Evolutionary conservation across 2,797 vertebrate species (phyloP), one percentile per base, ranked within the genome.

Genomic region (Somateria mollissima): DNA sequence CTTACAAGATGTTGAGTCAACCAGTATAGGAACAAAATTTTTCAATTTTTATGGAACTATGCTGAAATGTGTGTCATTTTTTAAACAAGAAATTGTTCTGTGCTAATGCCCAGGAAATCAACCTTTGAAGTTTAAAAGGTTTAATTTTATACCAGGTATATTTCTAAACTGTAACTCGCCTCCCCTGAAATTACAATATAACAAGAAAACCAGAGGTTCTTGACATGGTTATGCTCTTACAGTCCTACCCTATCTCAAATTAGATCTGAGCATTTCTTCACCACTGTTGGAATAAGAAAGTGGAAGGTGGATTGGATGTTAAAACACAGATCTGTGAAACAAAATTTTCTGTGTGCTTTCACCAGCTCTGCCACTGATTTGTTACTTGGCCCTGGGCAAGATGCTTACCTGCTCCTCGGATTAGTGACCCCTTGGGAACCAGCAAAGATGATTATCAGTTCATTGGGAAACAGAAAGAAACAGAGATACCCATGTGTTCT

Each of bases 221-320:
- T 87, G 87, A 57, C 0, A 0, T 2, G 7, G 91, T 79, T 80
- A 67, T 87, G 80, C 60, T 94, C 34, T 92, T 91, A 94, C 10
- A 79, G 47, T 61, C 17, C 94, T 92, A 89, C 13, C 14, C 54
- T 96, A 91, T 97, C 91, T 94, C 78, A 90, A 91, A 96, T 94
- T 90, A 94, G 78, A 96, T 94, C 88, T 90, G 57, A 95, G 75
- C 58, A 80, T 51, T 66, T 87, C 69, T 92, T 92, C 69, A 83
- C 61, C 34, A 22, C 34, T 72, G 39, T 69, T 77, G 62, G 77
- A 92, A 43, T 43, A 71, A 80, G 79, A 72, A 89, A 47, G 71
- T 84, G 49, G 74, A 93, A 51, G 34, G 72, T 92, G 75, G 62
- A 27, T 69, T 62, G 39, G 36, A 6, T 91, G 75, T 89, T 90